Evolutionary conservation across 1,140 invertebrate genomes (phyloP).

Genomic region (Caerostris darwini): DNA sequence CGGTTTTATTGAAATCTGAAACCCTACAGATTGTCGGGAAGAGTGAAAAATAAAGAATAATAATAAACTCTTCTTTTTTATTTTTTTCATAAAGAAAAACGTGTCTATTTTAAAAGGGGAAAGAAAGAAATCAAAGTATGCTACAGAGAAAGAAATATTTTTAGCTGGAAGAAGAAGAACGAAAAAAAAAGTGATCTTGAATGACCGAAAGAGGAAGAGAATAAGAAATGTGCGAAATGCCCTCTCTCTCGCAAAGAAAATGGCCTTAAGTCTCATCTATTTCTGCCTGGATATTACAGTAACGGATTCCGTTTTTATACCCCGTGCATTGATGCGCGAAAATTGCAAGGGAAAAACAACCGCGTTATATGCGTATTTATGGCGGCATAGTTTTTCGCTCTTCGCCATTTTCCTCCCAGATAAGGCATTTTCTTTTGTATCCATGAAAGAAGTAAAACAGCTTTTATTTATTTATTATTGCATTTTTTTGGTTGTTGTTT

Average conservation of each 20-base stretch:
- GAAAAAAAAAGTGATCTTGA: slow-evolving; percentile 2
- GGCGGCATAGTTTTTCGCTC: slow-evolving; percentile 12
- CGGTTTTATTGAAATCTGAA: slow-evolving; percentile 71
- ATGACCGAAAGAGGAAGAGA: neutral
- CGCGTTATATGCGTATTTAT: slow-evolving; percentile 38
- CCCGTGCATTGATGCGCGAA: slow-evolving; percentile 15
- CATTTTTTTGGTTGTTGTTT: too few species aligned
- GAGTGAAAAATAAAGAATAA: neutral
- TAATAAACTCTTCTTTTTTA: neutral
- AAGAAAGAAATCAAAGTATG: neutral
- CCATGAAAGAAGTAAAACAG: neutral
- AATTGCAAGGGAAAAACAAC: slow-evolving; percentile 48
- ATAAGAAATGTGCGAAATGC: slow-evolving; percentile 50
- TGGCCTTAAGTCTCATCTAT: slow-evolving; percentile 54
- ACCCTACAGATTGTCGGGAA: slow-evolving; percentile 63
- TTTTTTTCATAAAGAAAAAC: slow-evolving; percentile 10
- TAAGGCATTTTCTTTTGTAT: slow-evolving; percentile 15
- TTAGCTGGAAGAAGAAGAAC: neutral
- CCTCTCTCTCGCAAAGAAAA: slow-evolving; percentile 36
- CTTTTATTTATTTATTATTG: neutral
- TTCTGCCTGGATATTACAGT: slow-evolving; percentile 53
- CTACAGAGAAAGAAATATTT: slow-evolving; percentile 11
- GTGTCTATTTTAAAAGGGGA: slow-evolving; percentile 63
- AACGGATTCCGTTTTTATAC: slow-evolving; percentile 52
- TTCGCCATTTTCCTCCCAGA: neutral